Conservation (phyloP, 2,113 vertebrate genomes). For the Lamprotornis superbus region DNA sequence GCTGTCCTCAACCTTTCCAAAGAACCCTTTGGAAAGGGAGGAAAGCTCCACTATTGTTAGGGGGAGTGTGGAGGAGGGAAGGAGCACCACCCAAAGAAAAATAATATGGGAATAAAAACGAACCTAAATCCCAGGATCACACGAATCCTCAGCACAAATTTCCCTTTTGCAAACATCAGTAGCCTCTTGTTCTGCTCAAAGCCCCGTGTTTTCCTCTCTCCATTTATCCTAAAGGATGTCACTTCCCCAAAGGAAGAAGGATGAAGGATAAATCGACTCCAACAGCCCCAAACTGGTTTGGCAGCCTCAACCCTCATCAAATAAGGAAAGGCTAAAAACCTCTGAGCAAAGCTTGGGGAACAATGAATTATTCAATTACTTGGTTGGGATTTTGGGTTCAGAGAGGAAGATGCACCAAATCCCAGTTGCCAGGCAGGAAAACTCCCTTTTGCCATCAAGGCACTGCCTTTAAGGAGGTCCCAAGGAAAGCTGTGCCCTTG, state of each 20-base stretch:
- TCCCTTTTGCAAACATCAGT: neutral
- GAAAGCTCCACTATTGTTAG: neutral
- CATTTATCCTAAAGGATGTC: neutral
- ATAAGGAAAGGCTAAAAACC: neutral
- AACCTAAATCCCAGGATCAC: neutral
- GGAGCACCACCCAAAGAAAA: neutral
- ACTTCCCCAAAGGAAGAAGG: neutral
- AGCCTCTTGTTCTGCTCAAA: neutral
- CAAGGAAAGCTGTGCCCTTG: fast-evolving
- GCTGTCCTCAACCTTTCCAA: neutral
- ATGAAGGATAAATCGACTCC: neutral
- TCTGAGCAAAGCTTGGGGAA: neutral
- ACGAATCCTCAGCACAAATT: neutral
- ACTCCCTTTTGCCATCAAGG: fast-evolving
- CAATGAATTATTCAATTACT: neutral
- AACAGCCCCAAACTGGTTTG: neutral
- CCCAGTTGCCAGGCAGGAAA: neutral
- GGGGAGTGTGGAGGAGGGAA: neutral
- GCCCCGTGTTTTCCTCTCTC: fast-evolving
- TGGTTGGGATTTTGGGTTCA: neutral
- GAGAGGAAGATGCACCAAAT: neutral
- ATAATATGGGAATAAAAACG: neutral
- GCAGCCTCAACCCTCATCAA: neutral
- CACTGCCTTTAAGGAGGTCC: neutral
- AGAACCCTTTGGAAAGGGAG: neutral